Percentiles rank a stretch among this genome's conserved stretches.
These are phyloP conservation scores for Acholoe squamosa DNA, from an alignment of 2,888 invertebrate species.

Conservation along the genomic window DNA sequence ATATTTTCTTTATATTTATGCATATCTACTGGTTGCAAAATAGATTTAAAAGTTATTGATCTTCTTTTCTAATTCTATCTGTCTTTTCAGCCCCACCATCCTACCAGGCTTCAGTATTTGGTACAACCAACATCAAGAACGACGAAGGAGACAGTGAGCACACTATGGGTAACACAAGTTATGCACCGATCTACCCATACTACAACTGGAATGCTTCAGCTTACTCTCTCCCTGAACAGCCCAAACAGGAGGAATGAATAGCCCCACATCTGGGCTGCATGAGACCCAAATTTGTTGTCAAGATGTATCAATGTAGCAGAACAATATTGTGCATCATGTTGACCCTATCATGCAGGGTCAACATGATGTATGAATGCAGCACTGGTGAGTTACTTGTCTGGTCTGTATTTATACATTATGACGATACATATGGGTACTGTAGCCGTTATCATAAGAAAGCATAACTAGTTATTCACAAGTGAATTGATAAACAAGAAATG, in stretches of 20 bases:
- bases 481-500: too few species aligned
- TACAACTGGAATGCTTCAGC: conserved; percentile 74
- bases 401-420: too few species aligned
- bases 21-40: too few species aligned
- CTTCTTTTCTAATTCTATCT: too few species aligned
- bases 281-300: too few species aligned
- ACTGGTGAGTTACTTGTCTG: too few species aligned
- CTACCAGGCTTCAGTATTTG: conserved; percentile 77
- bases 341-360: neutral
- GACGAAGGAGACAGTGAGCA: conserved; percentile 79
- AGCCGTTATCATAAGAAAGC: neutral
- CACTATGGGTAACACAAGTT: conserved; percentile 73
- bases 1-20: too few species aligned
- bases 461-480: neutral
- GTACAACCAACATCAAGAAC: conserved; percentile 65
- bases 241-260: neutral
- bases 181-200: conserved; percentile 79
- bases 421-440: neutral
- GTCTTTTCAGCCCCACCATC: conserved; percentile 76
- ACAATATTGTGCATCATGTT: neutral
- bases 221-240: conserved; percentile 46
- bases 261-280: too few species aligned
- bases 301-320: too few species aligned
- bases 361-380: too few species aligned
- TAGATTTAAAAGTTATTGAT: too few species aligned